Percentiles rank a stretch among this genome's conserved stretches.
These are phyloP conservation scores for Diplodus sargus DNA, from an alignment of 2,797 vertebrate genomes.

Conservation along the genomic window DNA sequence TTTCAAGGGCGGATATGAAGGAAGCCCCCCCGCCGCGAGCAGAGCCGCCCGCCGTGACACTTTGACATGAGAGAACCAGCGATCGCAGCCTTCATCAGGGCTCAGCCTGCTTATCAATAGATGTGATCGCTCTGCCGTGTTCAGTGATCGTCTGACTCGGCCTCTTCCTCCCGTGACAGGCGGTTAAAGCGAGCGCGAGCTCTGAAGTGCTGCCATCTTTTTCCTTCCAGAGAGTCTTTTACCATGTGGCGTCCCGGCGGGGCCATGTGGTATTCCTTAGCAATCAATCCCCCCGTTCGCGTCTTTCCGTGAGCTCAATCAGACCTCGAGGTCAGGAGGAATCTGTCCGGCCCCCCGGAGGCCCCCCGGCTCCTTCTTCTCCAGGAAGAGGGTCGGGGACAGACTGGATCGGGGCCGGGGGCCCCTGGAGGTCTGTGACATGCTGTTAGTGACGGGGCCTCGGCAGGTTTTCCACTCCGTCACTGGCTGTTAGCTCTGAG, in stretches of 20 bases:
- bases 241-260: constrained; percentile 28
- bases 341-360: constrained; percentile 13
- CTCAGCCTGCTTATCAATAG: not conserved
- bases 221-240: not conserved
- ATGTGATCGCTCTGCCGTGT: not conserved
- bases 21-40: constrained; percentile 29
- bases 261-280: constrained; percentile 75
- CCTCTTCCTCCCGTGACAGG: not conserved
- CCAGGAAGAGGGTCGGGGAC: not conserved
- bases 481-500: constrained; percentile 32
- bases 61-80: constrained; percentile 21
- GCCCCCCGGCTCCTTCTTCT: no score
- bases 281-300: constrained; percentile 32
- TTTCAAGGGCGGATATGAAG: constrained; percentile 38
- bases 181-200: constrained; percentile 60
- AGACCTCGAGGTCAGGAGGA: constrained; percentile 57
- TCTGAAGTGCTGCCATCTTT: not conserved
- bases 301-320: constrained; percentile 46
- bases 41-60: constrained; percentile 17
- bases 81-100: not conserved
- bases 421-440: constrained; percentile 22
- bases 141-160: not conserved
- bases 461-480: constrained; percentile 18
- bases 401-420: not conserved
- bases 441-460: constrained; percentile 17